Conservation (phyloP, 2,797 vertebrate genomes). For the Eulemur albifrons region DNA sequence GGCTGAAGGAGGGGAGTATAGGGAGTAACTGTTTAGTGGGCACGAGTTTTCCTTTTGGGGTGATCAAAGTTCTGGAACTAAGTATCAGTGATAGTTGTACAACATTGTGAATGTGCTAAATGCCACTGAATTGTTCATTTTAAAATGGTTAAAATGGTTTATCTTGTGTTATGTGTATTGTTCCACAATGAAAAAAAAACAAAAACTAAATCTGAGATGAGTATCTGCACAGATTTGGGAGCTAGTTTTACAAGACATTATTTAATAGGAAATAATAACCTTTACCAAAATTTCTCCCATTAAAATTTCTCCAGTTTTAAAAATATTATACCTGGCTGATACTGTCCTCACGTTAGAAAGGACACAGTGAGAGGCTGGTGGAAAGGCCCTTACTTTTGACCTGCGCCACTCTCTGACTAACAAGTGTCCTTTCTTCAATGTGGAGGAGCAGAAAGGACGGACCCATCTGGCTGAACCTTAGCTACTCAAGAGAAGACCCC, state of each 20-base stretch:
- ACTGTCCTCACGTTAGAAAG: not conserved
- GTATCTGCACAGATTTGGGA: conserved; percentile 3
- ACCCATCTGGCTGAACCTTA: not conserved
- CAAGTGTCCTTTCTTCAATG: not conserved
- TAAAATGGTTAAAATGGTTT: not conserved
- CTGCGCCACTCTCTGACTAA: not conserved
- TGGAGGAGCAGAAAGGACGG: not conserved
- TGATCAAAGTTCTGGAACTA: not conserved
- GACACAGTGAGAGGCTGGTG: not conserved
- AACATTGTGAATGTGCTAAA: not conserved
- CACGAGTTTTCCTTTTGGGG: not conserved
- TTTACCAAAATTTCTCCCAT: not conserved
- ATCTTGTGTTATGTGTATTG: not conserved
- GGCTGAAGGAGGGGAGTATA: not conserved
- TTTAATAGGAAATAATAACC: conserved; percentile 39
- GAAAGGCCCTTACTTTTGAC: not conserved
- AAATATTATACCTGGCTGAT: not conserved
- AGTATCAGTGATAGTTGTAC: not conserved
- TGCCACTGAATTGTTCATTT: not conserved
- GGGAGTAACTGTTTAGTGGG: not conserved
- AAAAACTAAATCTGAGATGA: not conserved
- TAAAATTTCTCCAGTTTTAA: not conserved
- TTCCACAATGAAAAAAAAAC: not conserved
- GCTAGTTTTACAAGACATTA: not conserved
- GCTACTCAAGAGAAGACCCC: not conserved